phyloP scores from a whole-genome alignment of 2,113 vertebrate genomes.

The Strix aluco region DNA sequence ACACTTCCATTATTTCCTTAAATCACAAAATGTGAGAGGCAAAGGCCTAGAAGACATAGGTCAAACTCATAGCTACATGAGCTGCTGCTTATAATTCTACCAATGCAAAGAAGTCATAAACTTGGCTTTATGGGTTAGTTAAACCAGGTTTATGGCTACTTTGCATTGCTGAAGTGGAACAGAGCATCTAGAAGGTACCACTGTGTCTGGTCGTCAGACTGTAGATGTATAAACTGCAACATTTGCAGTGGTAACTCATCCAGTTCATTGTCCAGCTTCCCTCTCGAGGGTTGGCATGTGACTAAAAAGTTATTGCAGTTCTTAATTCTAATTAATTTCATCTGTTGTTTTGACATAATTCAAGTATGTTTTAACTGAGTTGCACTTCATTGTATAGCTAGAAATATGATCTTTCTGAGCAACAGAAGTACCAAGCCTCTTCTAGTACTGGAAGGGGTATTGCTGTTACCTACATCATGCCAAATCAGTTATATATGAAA shows the following conservation, averaged over 20 bases:
- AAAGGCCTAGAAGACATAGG: neutral
- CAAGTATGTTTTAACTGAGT: neutral
- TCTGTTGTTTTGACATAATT: neutral
- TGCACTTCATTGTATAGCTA: neutral
- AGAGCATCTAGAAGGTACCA: neutral
- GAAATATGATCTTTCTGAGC: neutral
- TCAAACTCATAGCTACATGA: neutral
- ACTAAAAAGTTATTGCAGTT: neutral
- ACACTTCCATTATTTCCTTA: neutral
- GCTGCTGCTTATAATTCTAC: neutral
- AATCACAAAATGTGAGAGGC: neutral
- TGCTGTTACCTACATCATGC: neutral
- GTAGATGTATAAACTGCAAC: neutral
- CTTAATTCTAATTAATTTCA: neutral
- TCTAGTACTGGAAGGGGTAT: neutral
- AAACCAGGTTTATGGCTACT: neutral
- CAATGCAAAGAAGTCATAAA: neutral
- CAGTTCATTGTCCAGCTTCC: neutral
- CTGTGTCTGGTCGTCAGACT: rapidly evolving
- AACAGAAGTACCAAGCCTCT: neutral
- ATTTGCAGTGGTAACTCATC: neutral
- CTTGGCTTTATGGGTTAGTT: neutral
- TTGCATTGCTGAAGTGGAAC: neutral
- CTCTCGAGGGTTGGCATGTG: neutral
- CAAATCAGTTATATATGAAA: neutral